phyloP scores from a whole-genome alignment of 2,888 invertebrate species.

The Ceratothoa steindachneri region DNA sequence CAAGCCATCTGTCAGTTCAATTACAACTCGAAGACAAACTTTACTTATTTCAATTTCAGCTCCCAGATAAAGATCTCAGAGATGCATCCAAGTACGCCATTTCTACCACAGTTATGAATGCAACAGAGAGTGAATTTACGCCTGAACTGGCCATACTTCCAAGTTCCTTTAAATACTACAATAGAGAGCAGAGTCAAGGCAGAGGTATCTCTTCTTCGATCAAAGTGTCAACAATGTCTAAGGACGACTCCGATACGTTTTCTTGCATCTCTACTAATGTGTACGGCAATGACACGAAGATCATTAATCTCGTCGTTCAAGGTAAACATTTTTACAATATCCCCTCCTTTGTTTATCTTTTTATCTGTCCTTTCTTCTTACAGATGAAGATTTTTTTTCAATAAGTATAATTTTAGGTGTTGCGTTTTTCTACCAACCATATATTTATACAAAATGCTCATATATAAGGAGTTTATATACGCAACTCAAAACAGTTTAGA shows the following conservation, averaged over 20 bases:
- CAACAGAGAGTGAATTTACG: not conserved
- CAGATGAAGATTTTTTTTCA: too few relatives aligned
- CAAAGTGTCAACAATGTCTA: slow-evolving; percentile 21
- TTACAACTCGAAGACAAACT: not conserved
- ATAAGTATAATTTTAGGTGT: too few relatives aligned
- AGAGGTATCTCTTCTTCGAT: slow-evolving; percentile 23
- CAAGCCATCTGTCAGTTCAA: not conserved
- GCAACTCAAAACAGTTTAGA: too few relatives aligned
- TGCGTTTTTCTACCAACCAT: too few relatives aligned
- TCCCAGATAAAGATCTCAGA: not conserved
- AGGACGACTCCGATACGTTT: slow-evolving; percentile 27
- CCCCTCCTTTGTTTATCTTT: too few relatives aligned
- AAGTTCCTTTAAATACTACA: not conserved
- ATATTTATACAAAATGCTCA: too few relatives aligned
- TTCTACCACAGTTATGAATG: not conserved
- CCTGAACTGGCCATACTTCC: not conserved
- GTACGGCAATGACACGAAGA: slow-evolving; percentile 41
- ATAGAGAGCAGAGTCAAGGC: not conserved
- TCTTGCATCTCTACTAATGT: slow-evolving; percentile 34
- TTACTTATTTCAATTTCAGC: not conserved
- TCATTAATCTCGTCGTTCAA: slow-evolving; percentile 31
- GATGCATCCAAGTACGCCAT: not conserved
- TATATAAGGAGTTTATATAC: too few relatives aligned
- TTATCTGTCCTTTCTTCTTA: not conserved
- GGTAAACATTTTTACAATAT: slow-evolving; percentile 23